Percentiles rank a stretch among this genome's conserved stretches.
Evolutionary conservation across 2,888 invertebrate species (phyloP).

Genomic region (Carpatolechia fugitivella): DNA sequence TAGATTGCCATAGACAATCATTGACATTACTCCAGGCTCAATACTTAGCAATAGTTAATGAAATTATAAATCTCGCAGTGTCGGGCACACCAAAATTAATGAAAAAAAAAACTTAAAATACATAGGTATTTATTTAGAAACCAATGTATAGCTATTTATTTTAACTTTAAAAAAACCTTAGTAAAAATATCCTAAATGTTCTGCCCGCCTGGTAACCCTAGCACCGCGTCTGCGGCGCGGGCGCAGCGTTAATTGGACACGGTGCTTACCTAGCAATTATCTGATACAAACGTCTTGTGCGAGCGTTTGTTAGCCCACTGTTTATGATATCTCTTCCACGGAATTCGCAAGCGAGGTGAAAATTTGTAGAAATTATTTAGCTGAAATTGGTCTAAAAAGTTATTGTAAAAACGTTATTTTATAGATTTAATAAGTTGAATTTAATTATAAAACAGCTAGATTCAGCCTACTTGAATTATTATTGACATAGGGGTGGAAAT

Average conservation of each 20-base stretch:
- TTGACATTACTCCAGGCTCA: too few species aligned
- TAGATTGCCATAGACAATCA: too few species aligned
- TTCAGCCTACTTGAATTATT: too few species aligned
- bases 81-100: too few species aligned
- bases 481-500: too few species aligned
- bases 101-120: too few species aligned
- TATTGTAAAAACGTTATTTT: neutral
- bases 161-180: neutral
- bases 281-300: slow-evolving; percentile 9
- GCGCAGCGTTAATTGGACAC: slow-evolving; percentile 68
- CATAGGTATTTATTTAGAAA: too few species aligned
- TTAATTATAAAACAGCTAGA: too few species aligned
- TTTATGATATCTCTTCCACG: neutral
- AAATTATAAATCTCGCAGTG: too few species aligned
- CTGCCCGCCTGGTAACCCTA: neutral
- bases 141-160: too few species aligned
- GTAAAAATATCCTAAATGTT: neutral
- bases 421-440: too few species aligned
- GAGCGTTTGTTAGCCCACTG: neutral
- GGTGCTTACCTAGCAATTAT: slow-evolving; percentile 66
- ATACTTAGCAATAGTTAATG: too few species aligned
- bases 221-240: slow-evolving; percentile 38
- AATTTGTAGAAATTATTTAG: neutral
- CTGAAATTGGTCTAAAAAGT: neutral
- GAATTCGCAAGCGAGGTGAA: neutral